These are phyloP conservation scores for Phyllostomus discolor DNA, from an alignment of 2,113 vertebrate genomes.

Conservation along the genomic window DNA sequence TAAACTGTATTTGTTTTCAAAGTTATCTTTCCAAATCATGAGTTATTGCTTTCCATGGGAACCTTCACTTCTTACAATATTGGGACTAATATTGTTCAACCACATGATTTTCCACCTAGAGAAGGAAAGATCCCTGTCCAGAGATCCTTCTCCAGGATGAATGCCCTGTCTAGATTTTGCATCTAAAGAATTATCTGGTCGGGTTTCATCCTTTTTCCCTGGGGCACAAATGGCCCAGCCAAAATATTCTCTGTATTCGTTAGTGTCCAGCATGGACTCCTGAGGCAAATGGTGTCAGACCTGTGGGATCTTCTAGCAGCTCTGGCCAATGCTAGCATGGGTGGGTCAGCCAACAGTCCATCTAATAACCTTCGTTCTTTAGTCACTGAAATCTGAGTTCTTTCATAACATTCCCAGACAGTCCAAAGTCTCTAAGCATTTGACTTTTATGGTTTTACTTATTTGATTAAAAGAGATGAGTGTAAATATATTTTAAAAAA, in stretches of 20 bases:
- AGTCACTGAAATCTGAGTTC: not conserved
- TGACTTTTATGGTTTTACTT: slow-evolving; percentile 1
- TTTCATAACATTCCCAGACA: not conserved
- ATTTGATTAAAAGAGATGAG: slow-evolving; percentile 16
- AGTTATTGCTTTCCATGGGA: not conserved
- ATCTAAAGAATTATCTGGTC: slow-evolving; percentile 23
- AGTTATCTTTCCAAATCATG: not conserved
- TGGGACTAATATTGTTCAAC: not conserved
- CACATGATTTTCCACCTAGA: not conserved
- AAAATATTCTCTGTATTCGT: not conserved
- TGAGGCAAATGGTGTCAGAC: rapidly evolving
- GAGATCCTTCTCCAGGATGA: not conserved
- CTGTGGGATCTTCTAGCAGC: rapidly evolving
- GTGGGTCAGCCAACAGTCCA: no score
- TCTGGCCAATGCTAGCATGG: rapidly evolving
- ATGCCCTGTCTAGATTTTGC: not conserved
- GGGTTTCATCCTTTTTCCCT: not conserved
- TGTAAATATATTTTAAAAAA: not conserved
- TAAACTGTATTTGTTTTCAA: slow-evolving; percentile 49
- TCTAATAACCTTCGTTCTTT: not conserved
- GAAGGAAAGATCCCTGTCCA: not conserved
- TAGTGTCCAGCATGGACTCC: rapidly evolving
- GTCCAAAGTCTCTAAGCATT: not conserved
- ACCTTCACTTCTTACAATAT: not conserved
- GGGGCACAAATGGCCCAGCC: not conserved